These are phyloP conservation scores for Araneus ventricosus DNA, from an alignment of 1,140 invertebrate genomes.

Conservation along the genomic window DNA sequence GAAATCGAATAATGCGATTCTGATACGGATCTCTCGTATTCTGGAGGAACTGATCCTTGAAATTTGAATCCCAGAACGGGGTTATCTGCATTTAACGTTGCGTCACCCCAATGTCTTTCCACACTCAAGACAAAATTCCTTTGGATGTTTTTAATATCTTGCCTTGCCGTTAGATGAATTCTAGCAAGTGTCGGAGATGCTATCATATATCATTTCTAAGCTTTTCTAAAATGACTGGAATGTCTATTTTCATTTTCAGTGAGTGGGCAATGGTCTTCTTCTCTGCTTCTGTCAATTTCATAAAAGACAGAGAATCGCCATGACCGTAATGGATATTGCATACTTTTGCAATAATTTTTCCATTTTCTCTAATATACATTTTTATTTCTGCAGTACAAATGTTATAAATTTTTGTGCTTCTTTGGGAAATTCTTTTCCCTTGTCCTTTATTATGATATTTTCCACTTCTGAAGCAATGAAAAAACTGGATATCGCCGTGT, in stretches of 20 bases:
- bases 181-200: not conserved
- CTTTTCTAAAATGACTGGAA: not conserved
- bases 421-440: not conserved
- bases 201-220: not conserved
- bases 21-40: too few relatives aligned
- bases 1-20: too few relatives aligned
- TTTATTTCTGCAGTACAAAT: not conserved
- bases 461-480: not conserved
- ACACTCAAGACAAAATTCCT: not conserved
- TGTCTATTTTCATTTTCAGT: not conserved
- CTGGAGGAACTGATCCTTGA: not conserved
- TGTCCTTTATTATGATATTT: not conserved
- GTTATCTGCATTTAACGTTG: too few relatives aligned
- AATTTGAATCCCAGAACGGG: not conserved
- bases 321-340: not conserved
- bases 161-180: not conserved
- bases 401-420: not conserved
- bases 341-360: not conserved
- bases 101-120: not conserved
- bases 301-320: not conserved
- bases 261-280: not conserved
- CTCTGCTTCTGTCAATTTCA: not conserved
- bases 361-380: not conserved
- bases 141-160: not conserved
- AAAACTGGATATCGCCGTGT: not conserved